phyloP scores from a whole-genome alignment of 2,113 vertebrate species.

The Ceratotherium simum region DNA sequence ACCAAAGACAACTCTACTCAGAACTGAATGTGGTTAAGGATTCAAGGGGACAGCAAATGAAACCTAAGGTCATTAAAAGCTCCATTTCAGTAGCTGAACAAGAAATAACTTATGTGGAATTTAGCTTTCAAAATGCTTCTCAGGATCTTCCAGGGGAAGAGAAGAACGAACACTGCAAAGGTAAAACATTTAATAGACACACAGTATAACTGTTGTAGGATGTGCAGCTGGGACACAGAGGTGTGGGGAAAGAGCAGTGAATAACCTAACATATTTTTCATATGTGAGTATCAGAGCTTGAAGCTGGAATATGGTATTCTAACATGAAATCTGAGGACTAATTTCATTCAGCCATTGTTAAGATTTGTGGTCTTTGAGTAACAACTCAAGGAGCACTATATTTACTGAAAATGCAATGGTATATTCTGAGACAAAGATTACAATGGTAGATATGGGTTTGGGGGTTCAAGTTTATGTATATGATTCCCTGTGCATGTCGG shows the following conservation, averaged over 20 bases:
- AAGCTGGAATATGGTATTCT: neutral
- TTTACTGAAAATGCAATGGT: neutral
- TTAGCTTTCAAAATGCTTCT: neutral
- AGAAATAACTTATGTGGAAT: neutral
- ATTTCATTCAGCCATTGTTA: neutral
- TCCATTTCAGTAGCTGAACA: neutral
- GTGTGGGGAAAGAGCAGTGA: too few relatives aligned
- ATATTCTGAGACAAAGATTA: neutral
- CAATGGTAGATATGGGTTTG: too few relatives aligned
- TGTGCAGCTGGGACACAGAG: too few relatives aligned
- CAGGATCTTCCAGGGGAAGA: neutral
- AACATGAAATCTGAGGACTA: neutral
- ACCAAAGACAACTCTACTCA: neutral
- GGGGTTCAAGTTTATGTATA: neutral
- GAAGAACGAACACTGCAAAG: neutral
- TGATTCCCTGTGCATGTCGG: rapidly evolving
- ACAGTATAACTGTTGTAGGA: too few relatives aligned
- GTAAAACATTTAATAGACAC: neutral
- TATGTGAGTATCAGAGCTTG: neutral
- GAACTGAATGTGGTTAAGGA: neutral
- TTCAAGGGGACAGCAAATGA: neutral
- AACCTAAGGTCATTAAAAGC: neutral
- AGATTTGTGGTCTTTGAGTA: neutral
- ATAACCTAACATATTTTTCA: neutral
- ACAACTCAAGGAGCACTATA: neutral